Base-by-base conservation (phyloP, 30 jellyfish, hydroid and myxozoan species). In the Hydra vulgaris region DNA sequence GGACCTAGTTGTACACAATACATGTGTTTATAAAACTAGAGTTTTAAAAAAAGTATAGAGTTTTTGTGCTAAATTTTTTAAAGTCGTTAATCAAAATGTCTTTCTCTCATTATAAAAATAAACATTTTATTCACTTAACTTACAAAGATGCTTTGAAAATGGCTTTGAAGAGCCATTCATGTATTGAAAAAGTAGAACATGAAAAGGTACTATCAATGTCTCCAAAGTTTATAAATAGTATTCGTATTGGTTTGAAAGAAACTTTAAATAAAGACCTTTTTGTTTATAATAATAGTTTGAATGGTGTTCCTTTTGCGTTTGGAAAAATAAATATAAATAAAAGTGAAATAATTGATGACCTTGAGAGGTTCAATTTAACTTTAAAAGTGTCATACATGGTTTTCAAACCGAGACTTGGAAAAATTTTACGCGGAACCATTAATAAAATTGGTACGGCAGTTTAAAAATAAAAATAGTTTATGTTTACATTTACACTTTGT, bases 261-360 rank as follows among this genome's bases (percentile, higher is more conserved):
- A 25, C 66, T 15, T 18, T 78, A 18, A 52, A 61, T 21, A 78
- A 78, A 7, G 79, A 53, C 17, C 82, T 78, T 16, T 78, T 78
- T 78, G 78, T 53, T 16, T 78, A 78, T 23, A 54, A 78, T 22
- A 23, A 12, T 27, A 78, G 69, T 23, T 17, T 78, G 54, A 78
- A 78, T 21, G 85, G 85, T 12, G 79, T 78, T n/a, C 85, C 85
- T 15, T 21, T 78, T 20, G 85, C 85, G 18, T 78, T 53, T 53
- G 85, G 69, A 22, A 78, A 61, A 54, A 78, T 78, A 18, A 18
- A 55, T 20, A 56, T 78, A 19, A 26, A n/a, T 22, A 78, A 66
- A 27, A 53, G 79, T 22, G 69, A 78, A 17, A 78, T 78, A 0
- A 66, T 78, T 26, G 85, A 78, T 78, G 85, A 78, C 27, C 85